These are phyloP conservation scores for Channa argus DNA, from an alignment of 2,113 vertebrate species.

Conservation along the genomic window DNA sequence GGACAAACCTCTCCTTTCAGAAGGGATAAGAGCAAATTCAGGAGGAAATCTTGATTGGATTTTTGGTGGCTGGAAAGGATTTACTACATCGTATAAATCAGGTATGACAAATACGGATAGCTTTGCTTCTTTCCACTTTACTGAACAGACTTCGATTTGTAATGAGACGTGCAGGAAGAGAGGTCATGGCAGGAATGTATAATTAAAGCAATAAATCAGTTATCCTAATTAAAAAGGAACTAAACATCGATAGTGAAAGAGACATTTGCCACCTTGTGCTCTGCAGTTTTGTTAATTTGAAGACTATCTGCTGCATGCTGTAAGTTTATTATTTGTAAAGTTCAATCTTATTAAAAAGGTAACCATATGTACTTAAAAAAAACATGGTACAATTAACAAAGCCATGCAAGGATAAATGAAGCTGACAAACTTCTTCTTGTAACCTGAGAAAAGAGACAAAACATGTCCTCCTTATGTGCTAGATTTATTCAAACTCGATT, in stretches of 20 bases:
- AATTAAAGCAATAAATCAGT: constrained; percentile 78
- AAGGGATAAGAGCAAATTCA: constrained; percentile 72
- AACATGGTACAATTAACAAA: not conserved
- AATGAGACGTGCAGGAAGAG: constrained; percentile 74
- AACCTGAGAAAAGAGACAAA: constrained; percentile 26
- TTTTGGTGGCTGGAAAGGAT: constrained; percentile 87
- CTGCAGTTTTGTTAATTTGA: constrained; percentile 26
- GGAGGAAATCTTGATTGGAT: constrained; percentile 85
- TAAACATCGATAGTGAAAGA: constrained; percentile 28
- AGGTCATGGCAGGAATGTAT: constrained; percentile 74
- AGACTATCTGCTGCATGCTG: not conserved
- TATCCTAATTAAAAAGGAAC: constrained; percentile 73
- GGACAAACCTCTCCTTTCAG: constrained; percentile 72
- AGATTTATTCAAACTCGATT: constrained; percentile 20
- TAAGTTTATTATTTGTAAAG: not conserved
- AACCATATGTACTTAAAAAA: too few relatives aligned
- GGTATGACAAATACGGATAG: constrained; percentile 90
- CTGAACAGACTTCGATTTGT: constrained; percentile 79
- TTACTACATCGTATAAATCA: constrained; percentile 88
- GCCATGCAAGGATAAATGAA: not conserved
- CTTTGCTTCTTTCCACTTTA: constrained; percentile 77
- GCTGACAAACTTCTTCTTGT: not conserved
- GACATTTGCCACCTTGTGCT: constrained; percentile 13
- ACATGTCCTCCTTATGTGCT: constrained; percentile 6
- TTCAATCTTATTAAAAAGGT: not conserved